phyloP scores from a whole-genome alignment of 2,888 invertebrate species.

The Napeogenes sylphis region DNA sequence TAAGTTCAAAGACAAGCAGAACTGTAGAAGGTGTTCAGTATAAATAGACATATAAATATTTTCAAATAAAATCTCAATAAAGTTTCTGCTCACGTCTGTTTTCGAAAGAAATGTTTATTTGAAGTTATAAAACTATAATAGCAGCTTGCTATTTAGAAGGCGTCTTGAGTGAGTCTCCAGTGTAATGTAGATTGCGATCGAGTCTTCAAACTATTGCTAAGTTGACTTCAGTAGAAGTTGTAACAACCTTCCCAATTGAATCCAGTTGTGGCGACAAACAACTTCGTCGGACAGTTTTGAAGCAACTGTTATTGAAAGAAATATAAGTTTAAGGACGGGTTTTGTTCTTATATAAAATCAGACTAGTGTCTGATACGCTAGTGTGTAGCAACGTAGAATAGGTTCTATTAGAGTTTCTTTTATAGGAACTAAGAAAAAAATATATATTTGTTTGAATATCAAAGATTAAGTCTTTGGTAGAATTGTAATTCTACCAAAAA shows the following conservation, averaged over 20 bases:
- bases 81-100: not conserved
- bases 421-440: no score
- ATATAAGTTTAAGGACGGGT: conserved; percentile 1
- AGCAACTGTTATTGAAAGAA: conserved; percentile 4
- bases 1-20: no score
- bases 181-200: conserved; percentile 3
- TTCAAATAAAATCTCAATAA: no score
- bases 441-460: no score
- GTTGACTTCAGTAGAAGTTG: conserved; percentile 14
- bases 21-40: no score
- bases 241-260: conserved; percentile 23
- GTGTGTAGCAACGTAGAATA: not conserved
- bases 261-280: conserved; percentile 19
- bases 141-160: conserved; percentile 3
- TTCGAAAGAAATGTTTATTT: not conserved
- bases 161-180: conserved; percentile 1
- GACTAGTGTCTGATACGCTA: no score
- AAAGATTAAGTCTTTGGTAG: no score
- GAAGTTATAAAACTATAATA: not conserved
- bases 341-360: not conserved
- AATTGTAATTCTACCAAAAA: no score
- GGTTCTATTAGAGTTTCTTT: no score
- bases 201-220: conserved; percentile 12
- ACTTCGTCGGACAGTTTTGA: conserved; percentile 4
- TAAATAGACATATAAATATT: no score